Base-by-base conservation (phyloP, 2,888 invertebrate genomes). In the Leptopterna dolabrata region DNA sequence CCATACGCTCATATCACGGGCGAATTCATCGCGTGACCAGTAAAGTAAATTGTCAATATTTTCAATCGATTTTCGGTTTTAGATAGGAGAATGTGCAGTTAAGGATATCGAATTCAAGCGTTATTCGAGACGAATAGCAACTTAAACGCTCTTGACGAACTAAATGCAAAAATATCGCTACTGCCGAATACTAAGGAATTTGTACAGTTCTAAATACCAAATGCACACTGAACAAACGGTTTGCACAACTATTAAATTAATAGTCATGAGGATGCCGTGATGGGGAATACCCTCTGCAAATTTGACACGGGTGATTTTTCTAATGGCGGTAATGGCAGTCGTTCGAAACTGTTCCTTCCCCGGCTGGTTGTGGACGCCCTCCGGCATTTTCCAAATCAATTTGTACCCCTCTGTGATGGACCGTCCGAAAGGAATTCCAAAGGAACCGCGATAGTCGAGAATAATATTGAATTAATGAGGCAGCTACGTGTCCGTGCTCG, bases 241-340 rank as follows among this genome's bases (percentile, higher is more conserved):
- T 24, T n/a, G 63, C 63, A 24, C 63, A 24, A 63, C 73, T 36
- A 78, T 78, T 45, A 78, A 78, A 45, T n/a, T n/a, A n/a, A n/a
- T 45, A 78, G 24, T 41, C 78, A 78, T 78, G 45, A 78, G 45
- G 78, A 4, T 43, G 43, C 78, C 78, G 78, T 78, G 78, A 78
- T 78, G 78, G 19, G 16, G 78, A 45, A 78, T 76, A 76, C 41
- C 41, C 41, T 43, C 43, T 76, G 43, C 78, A 36, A 24, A 78
- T 78, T 45, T 6, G 78, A 45, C 78, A 19, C 78, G 45, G 78
- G 24, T 45, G 78, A 24, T 78, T 78, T n/a, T 78, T 45, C 78
- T 41, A 43, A 45, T 45, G 73, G n/a, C 73, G 30, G 30, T 73
- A 73, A 73, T 63, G 63, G 24, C 19, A 63, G 36, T 63, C 19